A percentile compares a stretch with the other conserved stretches of the same genome.
These are phyloP conservation scores for Leucozona laternaria DNA, from an alignment of 2,888 invertebrate species.

Conservation along the genomic window DNA sequence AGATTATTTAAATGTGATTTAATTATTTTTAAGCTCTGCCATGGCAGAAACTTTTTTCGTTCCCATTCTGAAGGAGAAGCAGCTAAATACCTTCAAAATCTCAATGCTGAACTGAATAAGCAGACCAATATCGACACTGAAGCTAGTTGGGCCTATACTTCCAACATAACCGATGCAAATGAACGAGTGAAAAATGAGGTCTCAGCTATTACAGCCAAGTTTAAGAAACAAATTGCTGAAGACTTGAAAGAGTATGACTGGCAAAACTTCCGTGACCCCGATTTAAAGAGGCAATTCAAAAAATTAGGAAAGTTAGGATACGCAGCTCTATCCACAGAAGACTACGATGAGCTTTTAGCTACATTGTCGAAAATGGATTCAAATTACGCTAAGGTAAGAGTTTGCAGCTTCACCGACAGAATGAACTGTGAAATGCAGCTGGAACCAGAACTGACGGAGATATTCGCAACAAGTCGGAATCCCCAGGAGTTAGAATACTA, in stretches of 20 bases:
- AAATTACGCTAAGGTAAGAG: slow-evolving; percentile 90
- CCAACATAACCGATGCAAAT: slow-evolving; percentile 90
- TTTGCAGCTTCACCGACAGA: slow-evolving; percentile 88
- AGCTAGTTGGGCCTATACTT: slow-evolving; percentile 90
- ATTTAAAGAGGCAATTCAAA: slow-evolving; percentile 90
- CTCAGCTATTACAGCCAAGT: slow-evolving; percentile 81
- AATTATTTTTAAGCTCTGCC: slow-evolving; percentile 47
- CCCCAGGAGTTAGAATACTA: slow-evolving; percentile 90
- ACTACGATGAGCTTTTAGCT: slow-evolving; percentile 86
- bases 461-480: slow-evolving; percentile 88
- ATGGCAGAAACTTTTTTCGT: slow-evolving; percentile 12
- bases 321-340: slow-evolving; percentile 89
- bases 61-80: slow-evolving; percentile 84
- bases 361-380: slow-evolving; percentile 89
- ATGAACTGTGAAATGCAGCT: slow-evolving; percentile 88
- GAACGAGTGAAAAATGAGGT: slow-evolving; percentile 84
- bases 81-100: slow-evolving; percentile 86
- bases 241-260: slow-evolving; percentile 87
- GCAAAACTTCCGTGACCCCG: slow-evolving; percentile 88
- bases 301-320: slow-evolving; percentile 89
- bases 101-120: slow-evolving; percentile 86
- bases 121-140: slow-evolving; percentile 86
- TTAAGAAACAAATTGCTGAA: slow-evolving; percentile 81
- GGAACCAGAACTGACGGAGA: slow-evolving; percentile 90
- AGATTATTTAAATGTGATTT: not conserved